Conservation (phyloP, 2,888 invertebrate species). For the Lasioglossum villosulum region DNA sequence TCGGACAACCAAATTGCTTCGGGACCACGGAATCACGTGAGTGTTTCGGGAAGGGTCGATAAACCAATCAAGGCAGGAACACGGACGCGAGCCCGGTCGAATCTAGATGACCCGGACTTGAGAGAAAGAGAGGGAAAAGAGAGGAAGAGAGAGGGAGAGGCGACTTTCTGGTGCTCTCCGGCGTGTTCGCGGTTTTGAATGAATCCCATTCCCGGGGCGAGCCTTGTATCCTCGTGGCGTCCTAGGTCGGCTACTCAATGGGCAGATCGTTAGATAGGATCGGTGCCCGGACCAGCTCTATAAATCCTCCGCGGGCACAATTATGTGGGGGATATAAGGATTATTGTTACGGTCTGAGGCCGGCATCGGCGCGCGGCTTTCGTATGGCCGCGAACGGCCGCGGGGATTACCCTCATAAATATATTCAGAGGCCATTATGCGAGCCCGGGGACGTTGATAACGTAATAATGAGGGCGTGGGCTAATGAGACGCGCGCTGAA, state of each 20-base stretch:
- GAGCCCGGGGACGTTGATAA: slow-evolving; percentile 79
- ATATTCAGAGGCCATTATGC: slow-evolving; percentile 75
- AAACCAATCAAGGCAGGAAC: slow-evolving; percentile 50
- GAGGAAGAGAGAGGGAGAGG: not conserved
- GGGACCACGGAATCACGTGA: slow-evolving; percentile 43
- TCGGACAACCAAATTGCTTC: slow-evolving; percentile 44
- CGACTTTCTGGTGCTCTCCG: slow-evolving; percentile 3
- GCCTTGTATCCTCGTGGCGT: slow-evolving; percentile 56
- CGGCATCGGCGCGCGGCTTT: slow-evolving; percentile 58
- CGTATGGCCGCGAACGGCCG: slow-evolving; percentile 64
- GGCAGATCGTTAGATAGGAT: slow-evolving; percentile 82
- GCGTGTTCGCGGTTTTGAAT: slow-evolving; percentile 63
- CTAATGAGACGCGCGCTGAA: slow-evolving; percentile 78
- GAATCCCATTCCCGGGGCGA: slow-evolving; percentile 69
- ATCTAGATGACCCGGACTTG: slow-evolving; percentile 56
- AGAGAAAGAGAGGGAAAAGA: not conserved
- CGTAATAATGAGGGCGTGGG: slow-evolving; percentile 81
- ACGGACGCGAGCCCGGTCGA: slow-evolving; percentile 27
- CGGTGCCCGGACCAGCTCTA: slow-evolving; percentile 77
- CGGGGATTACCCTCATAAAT: slow-evolving; percentile 80
- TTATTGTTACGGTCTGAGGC: slow-evolving; percentile 79
- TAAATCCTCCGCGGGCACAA: slow-evolving; percentile 83
- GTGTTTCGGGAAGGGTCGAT: slow-evolving; percentile 52
- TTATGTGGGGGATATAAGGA: slow-evolving; percentile 82
- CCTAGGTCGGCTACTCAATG: slow-evolving; percentile 79